phyloP scores from a whole-genome alignment of 2,113 vertebrate species.

The Orthonyx spaldingii region DNA sequence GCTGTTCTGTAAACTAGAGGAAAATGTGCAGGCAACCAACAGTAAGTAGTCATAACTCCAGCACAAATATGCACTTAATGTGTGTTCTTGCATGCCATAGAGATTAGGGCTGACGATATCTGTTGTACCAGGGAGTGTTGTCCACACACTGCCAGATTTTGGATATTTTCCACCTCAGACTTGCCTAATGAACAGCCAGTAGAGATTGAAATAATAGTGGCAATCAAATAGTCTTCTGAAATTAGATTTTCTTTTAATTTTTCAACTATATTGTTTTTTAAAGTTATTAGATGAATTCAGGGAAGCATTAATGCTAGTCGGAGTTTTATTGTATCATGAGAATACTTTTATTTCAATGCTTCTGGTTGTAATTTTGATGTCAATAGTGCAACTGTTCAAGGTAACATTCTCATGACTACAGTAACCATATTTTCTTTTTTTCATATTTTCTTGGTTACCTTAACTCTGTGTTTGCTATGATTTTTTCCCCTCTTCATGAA shows the following conservation, averaged over 20 bases:
- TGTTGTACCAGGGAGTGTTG: not conserved
- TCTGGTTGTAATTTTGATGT: not conserved
- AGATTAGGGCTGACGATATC: not conserved
- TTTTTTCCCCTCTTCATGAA: not conserved
- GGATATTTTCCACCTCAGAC: not conserved
- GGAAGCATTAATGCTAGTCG: not conserved
- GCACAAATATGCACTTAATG: not conserved
- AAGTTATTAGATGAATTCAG: not conserved
- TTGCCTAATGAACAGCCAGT: not conserved
- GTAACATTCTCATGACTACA: not conserved
- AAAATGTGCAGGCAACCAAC: slow-evolving; percentile 95
- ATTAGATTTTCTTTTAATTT: not conserved
- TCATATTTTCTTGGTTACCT: not conserved
- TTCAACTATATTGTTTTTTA: not conserved
- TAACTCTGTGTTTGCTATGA: not conserved
- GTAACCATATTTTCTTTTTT: not conserved
- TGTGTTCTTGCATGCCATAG: not conserved
- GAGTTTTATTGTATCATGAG: not conserved
- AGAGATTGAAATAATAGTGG: not conserved
- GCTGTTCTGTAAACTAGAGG: slow-evolving; percentile 89
- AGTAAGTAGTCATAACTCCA: slow-evolving; percentile 76
- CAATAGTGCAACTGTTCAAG: not conserved
- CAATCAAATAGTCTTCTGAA: not conserved
- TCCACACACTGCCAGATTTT: not conserved
- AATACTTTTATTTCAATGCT: not conserved